Percentiles rank a stretch among this genome's conserved stretches.
Evolutionary conservation across 2,797 vertebrate species (phyloP).

Genomic region (Botia almorhae): DNA sequence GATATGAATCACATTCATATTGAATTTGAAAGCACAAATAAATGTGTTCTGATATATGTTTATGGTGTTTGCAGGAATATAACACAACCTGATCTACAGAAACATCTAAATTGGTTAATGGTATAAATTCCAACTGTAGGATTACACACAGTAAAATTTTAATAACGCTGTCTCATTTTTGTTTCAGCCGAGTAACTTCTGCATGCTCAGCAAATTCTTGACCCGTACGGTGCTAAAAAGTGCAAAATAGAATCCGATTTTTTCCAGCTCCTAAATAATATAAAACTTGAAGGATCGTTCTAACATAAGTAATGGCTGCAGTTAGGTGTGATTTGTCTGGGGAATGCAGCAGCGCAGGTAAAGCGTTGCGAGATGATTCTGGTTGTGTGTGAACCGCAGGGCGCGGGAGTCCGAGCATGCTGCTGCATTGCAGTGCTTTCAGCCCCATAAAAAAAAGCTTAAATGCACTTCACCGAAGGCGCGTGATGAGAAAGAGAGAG

Average conservation of each 20-base stretch:
- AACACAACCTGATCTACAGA: too few species aligned
- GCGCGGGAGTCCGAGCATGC: slow-evolving; percentile 29
- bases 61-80: too few species aligned
- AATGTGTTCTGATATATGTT: too few species aligned
- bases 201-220: slow-evolving; percentile 17
- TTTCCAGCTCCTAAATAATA: slow-evolving; percentile 13
- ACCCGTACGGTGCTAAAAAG: background rate
- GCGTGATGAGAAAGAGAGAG: slow-evolving; percentile 27
- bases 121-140: background rate
- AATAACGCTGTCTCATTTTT: background rate
- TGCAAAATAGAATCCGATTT: background rate
- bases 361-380: slow-evolving; percentile 15
- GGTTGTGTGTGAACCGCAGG: slow-evolving; percentile 31
- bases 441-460: slow-evolving; percentile 48
- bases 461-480: slow-evolving; percentile 46
- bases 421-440: slow-evolving; percentile 65
- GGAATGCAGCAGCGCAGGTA: slow-evolving; percentile 38
- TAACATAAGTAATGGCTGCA: slow-evolving; percentile 17
- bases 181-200: background rate
- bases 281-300: slow-evolving; percentile 2
- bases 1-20: too few species aligned
- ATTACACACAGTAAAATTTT: background rate
- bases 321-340: slow-evolving; percentile 13
- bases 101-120: too few species aligned
- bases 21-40: too few species aligned